A percentile compares a stretch with the other conserved stretches of the same genome.
These are phyloP conservation scores for Palythoa heliodiscus DNA, from an alignment of 92 coral and sea anemone genomes.

Conservation along the genomic window DNA sequence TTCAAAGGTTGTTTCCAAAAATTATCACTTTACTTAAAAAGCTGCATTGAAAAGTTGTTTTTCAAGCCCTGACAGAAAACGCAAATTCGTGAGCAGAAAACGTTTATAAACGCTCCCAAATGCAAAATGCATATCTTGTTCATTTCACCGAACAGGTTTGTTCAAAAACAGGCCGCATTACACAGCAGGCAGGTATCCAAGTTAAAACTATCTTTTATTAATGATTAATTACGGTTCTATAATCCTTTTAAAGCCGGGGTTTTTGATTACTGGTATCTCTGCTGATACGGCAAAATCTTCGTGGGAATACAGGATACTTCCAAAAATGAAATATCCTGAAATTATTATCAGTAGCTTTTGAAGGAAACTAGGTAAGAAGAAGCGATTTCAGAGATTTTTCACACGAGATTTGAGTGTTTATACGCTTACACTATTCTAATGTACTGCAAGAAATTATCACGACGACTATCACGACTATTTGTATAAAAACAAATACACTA, in stretches of 20 bases:
- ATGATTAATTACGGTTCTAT: constrained; percentile 5
- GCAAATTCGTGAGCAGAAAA: no score
- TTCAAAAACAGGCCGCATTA: not conserved
- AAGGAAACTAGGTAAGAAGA: not conserved
- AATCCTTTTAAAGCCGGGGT: not conserved
- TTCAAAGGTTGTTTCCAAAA: no score
- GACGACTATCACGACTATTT: no score
- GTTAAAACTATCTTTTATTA: not conserved
- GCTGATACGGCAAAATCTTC: not conserved
- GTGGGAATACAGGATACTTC: not conserved
- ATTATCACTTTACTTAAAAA: no score
- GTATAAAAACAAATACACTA: no score
- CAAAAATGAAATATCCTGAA: not conserved
- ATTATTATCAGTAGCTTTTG: not conserved
- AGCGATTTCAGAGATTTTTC: not conserved
- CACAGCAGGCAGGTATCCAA: not conserved
- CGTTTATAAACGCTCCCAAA: no score
- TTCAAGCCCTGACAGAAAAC: no score
- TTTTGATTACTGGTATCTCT: not conserved
- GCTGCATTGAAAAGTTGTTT: no score
- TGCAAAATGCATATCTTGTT: not conserved
- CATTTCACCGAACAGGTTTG: not conserved
- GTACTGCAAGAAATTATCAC: no score
- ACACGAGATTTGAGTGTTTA: not conserved
- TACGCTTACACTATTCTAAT: not conserved